Evolutionary conservation across 1,140 invertebrate species (phyloP), one percentile per base, ranked within the genome.

Genomic region (Pachyrhynchus sulphureomaculatus): DNA sequence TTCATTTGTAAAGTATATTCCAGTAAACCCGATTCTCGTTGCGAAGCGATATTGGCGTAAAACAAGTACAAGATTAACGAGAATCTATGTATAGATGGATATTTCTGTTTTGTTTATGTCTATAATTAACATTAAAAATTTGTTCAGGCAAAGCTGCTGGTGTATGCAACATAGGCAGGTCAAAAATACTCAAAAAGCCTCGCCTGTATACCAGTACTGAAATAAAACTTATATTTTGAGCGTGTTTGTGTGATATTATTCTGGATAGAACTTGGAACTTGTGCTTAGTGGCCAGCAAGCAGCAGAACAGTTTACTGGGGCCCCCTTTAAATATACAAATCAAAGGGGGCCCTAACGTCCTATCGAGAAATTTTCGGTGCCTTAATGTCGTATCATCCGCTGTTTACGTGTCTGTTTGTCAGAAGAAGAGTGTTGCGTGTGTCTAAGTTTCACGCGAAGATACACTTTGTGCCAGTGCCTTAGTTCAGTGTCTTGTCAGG

Each of bases 141-240:
- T 73, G 71, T 74, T 73, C 68, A 65, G 70, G 73, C 72, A 74
- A 70, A 70, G 65, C 73, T 49, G 60, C 53, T 55, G 23, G 23
- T 70, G 68, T 72, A 67, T 73, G 73, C 66, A 70, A 72, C 71
- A 72, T 72, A 65, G 67, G 65, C 69, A 74, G 71, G 74, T 75
- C 74, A 74, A 75, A 75, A 75, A 75, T 75, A 75, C 74, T 72
- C 74, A 75, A 75, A 75, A 75, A 75, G 71, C 74, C 67, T 71
- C 73, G 73, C 72, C 32, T 62, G 60, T 72, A 73, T 69, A 73
- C 65, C 62, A 71, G 74, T 75, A 75, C 74, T 75, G 74, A 75
- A 75, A 75, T 75, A 75, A 75, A 75, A 75, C 72, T 74, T 75
- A 68, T 75, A 75, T 75, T 75, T 75, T 74, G 71, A 75, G 74